These are phyloP conservation scores for Drosophila pegasa DNA, from an alignment of 2,888 invertebrate genomes.

Conservation along the genomic window DNA sequence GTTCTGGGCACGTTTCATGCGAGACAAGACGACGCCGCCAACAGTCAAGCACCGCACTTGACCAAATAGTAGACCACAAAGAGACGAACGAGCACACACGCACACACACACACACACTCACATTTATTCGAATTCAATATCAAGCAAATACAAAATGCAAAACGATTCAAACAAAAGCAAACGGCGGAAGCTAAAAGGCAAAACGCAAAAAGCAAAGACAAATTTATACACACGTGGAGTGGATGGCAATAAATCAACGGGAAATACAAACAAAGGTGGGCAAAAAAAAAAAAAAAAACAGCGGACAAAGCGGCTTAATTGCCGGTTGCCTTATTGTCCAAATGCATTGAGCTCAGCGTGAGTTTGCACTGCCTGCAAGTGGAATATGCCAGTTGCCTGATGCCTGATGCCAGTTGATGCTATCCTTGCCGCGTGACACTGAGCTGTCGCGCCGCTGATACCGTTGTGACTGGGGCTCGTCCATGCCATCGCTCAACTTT, in stretches of 20 bases:
- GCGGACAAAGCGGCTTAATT: slow-evolving; percentile 10
- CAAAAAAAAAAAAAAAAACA: background rate
- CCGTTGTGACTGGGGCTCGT: slow-evolving; percentile 8
- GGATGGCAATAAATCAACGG: slow-evolving; percentile 26
- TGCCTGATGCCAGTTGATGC: background rate
- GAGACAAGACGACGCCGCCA: slow-evolving; percentile 64
- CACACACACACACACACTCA: slow-evolving; percentile 2
- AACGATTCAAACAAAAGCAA: slow-evolving; percentile 34
- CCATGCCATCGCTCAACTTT: slow-evolving; percentile 35
- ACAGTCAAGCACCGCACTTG: slow-evolving; percentile 26
- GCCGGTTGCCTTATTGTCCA: background rate
- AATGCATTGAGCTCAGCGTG: slow-evolving; percentile 7
- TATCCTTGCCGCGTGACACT: slow-evolving; percentile 34
- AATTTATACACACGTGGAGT: slow-evolving; percentile 33
- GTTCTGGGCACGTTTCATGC: slow-evolving; percentile 43
- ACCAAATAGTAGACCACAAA: slow-evolving; percentile 10
- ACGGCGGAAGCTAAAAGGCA: slow-evolving; percentile 40
- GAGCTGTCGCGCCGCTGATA: slow-evolving; percentile 11
- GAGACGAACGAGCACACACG: slow-evolving; percentile 13
- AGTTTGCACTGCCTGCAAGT: background rate
- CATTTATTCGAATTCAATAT: slow-evolving; percentile 13
- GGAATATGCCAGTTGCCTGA: background rate
- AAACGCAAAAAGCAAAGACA: slow-evolving; percentile 23
- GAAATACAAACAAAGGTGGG: background rate
- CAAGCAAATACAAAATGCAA: slow-evolving; percentile 35